These are phyloP conservation scores for Drosophila recens DNA, from an alignment of 2,888 invertebrate species.

Conservation along the genomic window DNA sequence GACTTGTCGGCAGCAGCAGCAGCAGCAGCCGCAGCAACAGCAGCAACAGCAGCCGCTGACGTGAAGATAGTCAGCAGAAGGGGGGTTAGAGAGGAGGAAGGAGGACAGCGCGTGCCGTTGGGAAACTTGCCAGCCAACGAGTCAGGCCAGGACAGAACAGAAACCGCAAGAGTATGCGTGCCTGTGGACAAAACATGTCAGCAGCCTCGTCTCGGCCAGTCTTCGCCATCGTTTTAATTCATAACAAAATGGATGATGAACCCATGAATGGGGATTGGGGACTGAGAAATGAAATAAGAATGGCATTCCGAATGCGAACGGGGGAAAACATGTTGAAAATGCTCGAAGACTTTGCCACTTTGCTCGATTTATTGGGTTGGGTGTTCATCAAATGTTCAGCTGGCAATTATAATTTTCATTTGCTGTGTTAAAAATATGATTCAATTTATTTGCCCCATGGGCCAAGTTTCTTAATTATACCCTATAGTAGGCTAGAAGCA, in stretches of 20 bases:
- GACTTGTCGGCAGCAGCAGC: conserved; percentile 60
- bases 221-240: conserved; percentile 70
- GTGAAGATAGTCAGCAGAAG: background rate
- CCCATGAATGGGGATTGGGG: conserved; percentile 65
- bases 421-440: conserved; percentile 73
- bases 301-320: conserved; percentile 18
- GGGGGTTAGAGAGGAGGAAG: conserved; percentile 13
- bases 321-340: conserved; percentile 4
- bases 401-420: conserved; percentile 80
- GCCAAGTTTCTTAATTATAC: conserved; percentile 32
- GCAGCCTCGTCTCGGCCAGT: conserved; percentile 70
- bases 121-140: conserved; percentile 71
- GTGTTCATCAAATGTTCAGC: conserved; percentile 60
- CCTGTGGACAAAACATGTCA: conserved; percentile 81
- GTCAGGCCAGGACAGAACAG: conserved; percentile 29
- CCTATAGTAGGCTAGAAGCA: background rate
- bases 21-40: background rate
- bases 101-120: conserved; percentile 76
- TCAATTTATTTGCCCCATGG: conserved; percentile 67
- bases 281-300: conserved; percentile 15
- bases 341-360: background rate
- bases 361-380: conserved; percentile 18
- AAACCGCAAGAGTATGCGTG: conserved; percentile 72
- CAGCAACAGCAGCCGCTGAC: conserved; percentile 32
- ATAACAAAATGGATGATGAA: conserved; percentile 68